phyloP scores from a whole-genome alignment of 2,113 vertebrate species.

The Chloropsis hardwickii region DNA sequence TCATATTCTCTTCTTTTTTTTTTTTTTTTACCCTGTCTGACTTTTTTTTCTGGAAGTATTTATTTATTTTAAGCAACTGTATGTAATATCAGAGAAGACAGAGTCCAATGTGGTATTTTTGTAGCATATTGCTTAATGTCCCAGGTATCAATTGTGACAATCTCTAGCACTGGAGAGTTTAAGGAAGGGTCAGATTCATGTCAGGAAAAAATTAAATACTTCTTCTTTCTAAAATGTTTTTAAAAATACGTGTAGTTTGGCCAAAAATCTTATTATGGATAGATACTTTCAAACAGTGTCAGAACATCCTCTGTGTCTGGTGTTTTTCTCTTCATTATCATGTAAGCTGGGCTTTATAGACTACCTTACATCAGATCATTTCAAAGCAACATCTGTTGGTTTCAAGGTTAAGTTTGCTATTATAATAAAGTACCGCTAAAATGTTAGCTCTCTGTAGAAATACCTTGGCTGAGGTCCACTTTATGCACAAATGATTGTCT shows the following conservation, averaged over 20 bases:
- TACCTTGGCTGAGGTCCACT: neutral
- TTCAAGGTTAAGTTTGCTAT: conserved; percentile 17
- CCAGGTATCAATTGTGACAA: neutral
- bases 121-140: neutral
- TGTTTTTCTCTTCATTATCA: neutral
- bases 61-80: neutral
- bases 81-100: neutral
- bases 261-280: neutral
- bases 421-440: neutral
- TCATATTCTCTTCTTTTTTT: neutral
- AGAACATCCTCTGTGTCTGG: neutral
- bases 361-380: conserved; percentile 6
- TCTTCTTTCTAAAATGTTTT: neutral
- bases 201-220: neutral
- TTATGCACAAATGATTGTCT: neutral
- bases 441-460: conserved; percentile 17
- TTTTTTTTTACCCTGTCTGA: fast-evolving
- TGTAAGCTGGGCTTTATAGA: neutral
- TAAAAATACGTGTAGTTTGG: neutral
- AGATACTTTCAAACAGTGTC: neutral
- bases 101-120: neutral
- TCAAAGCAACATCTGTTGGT: conserved; percentile 34
- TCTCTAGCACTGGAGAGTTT: neutral
- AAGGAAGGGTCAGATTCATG: neutral
- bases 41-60: neutral